Evolutionary conservation across 2,797 vertebrate species (phyloP), one percentile per base, ranked within the genome.

Genomic region (Channa striata): DNA sequence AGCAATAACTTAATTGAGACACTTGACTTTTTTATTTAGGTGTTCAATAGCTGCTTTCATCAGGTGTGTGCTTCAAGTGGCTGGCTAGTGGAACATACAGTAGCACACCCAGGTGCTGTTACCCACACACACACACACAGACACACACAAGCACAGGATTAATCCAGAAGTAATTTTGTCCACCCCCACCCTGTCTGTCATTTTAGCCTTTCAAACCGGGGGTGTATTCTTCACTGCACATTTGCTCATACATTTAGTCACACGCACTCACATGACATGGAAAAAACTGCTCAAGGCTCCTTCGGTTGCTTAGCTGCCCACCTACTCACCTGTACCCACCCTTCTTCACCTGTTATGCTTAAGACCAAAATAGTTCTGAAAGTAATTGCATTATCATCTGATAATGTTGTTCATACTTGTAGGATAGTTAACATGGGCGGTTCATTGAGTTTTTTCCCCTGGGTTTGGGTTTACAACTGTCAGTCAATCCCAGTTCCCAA

Each of bases 261-360:
- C 67, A 54, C 56, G 50, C 73, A 8, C 47, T 69, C 34, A 61
- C 54, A 39, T 23, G 68, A 42, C 72, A 72, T 79, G 75, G 82
- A 87, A 91, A 30, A 84, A 77, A 46, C 51, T 20, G 49, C 68
- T 77, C 58, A 72, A 84, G 82, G 84, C 74, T 84, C 81, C 25
- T 88, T 82, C 68, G 78, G 86, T 90, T 89, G 77, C 85, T 68
- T 86, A 81, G 85, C 74, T 87, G 77, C 80, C 86, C 86, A 88
- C 82, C 83, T 87, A 84, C 83, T 85, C 82, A 73, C 72, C 68
- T 70, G 80, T 72, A 72, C 57, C 59, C 77, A 49, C 81, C 83
- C 77, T 58, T 73, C 74, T 63, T 74, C 68, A 77, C 82, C 74
- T 85, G 85, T 84, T 77, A 77, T 81, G 48, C 66, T 68, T 67